Percentiles rank a stretch among this genome's conserved stretches.
phyloP scores from a whole-genome alignment of 2,113 vertebrate species.

The Oophaga pumilio region DNA sequence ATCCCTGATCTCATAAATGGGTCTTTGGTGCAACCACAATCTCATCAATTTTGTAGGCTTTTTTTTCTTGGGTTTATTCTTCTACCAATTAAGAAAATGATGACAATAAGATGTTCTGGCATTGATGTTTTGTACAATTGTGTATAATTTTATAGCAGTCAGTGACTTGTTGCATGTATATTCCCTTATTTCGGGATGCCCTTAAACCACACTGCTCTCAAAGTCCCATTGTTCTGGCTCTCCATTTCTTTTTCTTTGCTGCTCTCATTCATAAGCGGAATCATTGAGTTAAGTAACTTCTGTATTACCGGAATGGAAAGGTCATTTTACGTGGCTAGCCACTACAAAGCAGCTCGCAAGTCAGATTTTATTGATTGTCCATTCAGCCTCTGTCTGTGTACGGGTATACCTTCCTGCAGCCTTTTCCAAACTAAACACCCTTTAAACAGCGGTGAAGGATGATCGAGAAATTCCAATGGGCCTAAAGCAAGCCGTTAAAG shows the following conservation, averaged over 20 bases:
- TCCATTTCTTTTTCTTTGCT: background rate
- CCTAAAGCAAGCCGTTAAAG: conserved; percentile 49
- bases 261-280: background rate
- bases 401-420: conserved; percentile 21
- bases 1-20: too few relatives aligned
- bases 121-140: too few relatives aligned
- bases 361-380: conserved; percentile 38
- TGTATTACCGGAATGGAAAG: background rate
- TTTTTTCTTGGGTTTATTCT: too few relatives aligned
- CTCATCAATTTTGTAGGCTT: too few relatives aligned
- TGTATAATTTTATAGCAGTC: too few relatives aligned
- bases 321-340: conserved; percentile 11
- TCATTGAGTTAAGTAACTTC: background rate
- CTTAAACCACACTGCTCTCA: too few relatives aligned
- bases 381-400: conserved; percentile 4
- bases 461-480: conserved; percentile 32
- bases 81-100: too few relatives aligned
- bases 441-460: conserved; percentile 51
- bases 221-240: background rate
- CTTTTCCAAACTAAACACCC: conserved; percentile 41
- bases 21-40: too few relatives aligned
- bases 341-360: conserved; percentile 1
- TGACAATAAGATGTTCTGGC: too few relatives aligned
- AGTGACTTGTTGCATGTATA: too few relatives aligned
- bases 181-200: too few relatives aligned